phyloP scores from a whole-genome alignment of 2,888 invertebrate species.

The Cybosia mesomella region DNA sequence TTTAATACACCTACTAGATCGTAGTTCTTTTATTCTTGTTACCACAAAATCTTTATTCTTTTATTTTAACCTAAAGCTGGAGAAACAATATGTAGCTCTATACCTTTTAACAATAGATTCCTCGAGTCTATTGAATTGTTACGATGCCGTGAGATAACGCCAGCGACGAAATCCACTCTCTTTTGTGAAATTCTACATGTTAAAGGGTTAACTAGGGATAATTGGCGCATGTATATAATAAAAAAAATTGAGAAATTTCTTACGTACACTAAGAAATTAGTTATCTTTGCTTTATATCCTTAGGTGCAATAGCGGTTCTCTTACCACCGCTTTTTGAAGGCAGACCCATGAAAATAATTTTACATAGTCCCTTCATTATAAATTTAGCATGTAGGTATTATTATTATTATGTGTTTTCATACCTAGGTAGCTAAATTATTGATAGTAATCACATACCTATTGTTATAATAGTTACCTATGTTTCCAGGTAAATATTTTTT shows the following conservation, averaged over 20 bases:
- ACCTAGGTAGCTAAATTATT: too few relatives aligned
- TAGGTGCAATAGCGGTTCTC: too few relatives aligned
- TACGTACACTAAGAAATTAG: too few relatives aligned
- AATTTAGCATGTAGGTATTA: too few relatives aligned
- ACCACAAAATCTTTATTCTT: constrained; percentile 25
- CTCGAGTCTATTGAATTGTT: constrained; percentile 64
- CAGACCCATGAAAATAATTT: too few relatives aligned
- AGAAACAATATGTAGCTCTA: constrained; percentile 41
- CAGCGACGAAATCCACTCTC: constrained; percentile 69
- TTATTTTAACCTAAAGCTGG: constrained; percentile 31
- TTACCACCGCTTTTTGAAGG: too few relatives aligned
- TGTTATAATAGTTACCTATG: too few relatives aligned
- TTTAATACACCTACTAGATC: background rate
- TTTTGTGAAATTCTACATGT: constrained; percentile 66
- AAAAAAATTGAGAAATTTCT: background rate
- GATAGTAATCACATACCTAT: too few relatives aligned
- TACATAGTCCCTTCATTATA: too few relatives aligned
- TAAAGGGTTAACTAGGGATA: constrained; percentile 44
- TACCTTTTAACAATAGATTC: constrained; percentile 59
- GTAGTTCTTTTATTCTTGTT: background rate
- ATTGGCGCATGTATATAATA: constrained; percentile 8
- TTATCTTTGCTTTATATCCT: too few relatives aligned
- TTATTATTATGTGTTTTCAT: too few relatives aligned
- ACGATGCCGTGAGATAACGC: constrained; percentile 65
- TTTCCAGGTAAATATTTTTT: too few relatives aligned